Conservation (phyloP, 1,140 invertebrate genomes). For the Zeugodacus cucurbitae region DNA sequence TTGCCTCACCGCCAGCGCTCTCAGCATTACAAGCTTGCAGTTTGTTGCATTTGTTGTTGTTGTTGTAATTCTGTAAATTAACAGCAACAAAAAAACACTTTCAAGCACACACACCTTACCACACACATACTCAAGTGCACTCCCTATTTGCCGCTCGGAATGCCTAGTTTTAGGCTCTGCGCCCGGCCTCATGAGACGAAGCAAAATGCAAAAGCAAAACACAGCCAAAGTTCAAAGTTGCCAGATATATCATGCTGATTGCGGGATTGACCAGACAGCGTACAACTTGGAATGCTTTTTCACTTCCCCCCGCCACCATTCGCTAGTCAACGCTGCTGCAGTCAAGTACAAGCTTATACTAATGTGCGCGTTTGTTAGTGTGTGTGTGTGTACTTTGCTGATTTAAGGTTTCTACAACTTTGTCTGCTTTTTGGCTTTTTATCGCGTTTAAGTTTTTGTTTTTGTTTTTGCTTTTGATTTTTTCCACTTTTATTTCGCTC, state of each 20-base stretch:
- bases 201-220: neutral
- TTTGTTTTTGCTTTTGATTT: neutral
- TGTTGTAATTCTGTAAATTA: neutral
- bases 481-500: neutral
- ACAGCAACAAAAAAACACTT: neutral
- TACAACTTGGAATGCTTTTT: neutral
- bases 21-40: neutral
- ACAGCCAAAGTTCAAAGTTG: constrained; percentile 5
- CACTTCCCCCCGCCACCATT: neutral
- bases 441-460: neutral
- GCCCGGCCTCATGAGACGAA: neutral
- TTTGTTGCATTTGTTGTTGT: neutral
- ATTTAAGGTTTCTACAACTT: constrained; percentile 18
- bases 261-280: constrained; percentile 6
- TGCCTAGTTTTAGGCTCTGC: constrained; percentile 7
- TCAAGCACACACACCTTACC: neutral
- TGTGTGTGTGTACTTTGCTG: neutral
- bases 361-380: too few relatives aligned
- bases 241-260: constrained; percentile 25
- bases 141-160: neutral
- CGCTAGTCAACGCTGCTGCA: neutral
- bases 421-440: neutral
- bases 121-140: neutral
- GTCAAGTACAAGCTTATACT: too few relatives aligned
- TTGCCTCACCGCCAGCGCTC: neutral